Evolutionary conservation across 2,888 invertebrate genomes (phyloP).

Genomic region (Temnothorax unifasciatus): DNA sequence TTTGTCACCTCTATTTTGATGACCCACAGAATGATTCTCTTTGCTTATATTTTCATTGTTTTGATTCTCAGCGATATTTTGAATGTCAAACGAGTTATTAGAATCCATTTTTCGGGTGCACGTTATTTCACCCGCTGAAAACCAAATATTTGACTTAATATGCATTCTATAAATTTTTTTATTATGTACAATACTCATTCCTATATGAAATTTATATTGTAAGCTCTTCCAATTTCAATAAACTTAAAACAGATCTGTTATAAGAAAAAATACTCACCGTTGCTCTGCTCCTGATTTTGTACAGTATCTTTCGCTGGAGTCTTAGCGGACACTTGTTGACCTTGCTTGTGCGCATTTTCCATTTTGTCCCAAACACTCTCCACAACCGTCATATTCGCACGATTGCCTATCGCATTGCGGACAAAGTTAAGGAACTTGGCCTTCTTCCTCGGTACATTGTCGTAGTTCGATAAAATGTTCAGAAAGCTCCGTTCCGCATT

Average conservation of each 20-base stretch:
- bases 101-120: conserved; percentile 16
- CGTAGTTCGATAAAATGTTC: conserved; percentile 90
- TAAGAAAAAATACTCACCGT: conserved; percentile 52
- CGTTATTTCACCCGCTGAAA: conserved; percentile 28
- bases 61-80: conserved; percentile 78
- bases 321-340: conserved; percentile 18
- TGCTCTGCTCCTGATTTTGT: conserved; percentile 46
- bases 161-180: background rate
- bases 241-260: background rate
- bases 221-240: background rate
- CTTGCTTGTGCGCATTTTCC: conserved; percentile 81
- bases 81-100: conserved; percentile 17
- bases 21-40: conserved; percentile 76
- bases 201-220: background rate
- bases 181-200: conserved; percentile 6
- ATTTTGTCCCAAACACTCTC: conserved; percentile 90
- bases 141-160: conserved; percentile 10
- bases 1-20: conserved; percentile 56
- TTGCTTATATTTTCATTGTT: conserved; percentile 80
- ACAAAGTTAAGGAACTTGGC: conserved; percentile 94
- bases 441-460: conserved; percentile 95
- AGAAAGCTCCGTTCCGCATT: conserved; percentile 89
- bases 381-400: conserved; percentile 88
- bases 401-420: conserved; percentile 88
- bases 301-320: conserved; percentile 17